phyloP scores from a whole-genome alignment of 2,113 vertebrate genomes.

The Channa argus region DNA sequence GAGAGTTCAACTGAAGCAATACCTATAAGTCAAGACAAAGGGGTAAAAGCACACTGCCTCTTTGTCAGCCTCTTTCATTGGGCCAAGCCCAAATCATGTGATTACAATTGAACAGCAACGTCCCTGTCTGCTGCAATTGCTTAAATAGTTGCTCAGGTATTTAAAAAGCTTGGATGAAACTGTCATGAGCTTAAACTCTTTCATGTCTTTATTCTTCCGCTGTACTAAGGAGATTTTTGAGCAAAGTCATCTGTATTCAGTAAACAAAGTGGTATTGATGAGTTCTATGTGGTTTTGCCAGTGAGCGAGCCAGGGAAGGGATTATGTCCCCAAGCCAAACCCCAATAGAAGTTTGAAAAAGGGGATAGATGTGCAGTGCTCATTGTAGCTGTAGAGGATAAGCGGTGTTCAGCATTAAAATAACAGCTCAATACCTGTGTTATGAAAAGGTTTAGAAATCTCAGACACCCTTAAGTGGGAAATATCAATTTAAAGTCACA shows the following conservation, averaged over 20 bases:
- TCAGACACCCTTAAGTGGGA: slow-evolving; percentile 27
- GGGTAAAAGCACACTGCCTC: slow-evolving; percentile 33
- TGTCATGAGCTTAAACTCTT: slow-evolving; percentile 55
- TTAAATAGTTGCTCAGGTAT: slow-evolving; percentile 68
- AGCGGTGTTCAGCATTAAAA: slow-evolving; percentile 73
- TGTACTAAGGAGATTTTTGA: slow-evolving; percentile 65
- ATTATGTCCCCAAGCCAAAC: slow-evolving; percentile 78
- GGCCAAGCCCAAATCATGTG: slow-evolving; percentile 50
- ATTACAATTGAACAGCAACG: slow-evolving; percentile 58
- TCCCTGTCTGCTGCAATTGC: slow-evolving; percentile 67
- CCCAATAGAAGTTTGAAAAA: slow-evolving; percentile 74
- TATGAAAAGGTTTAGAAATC: slow-evolving; percentile 57
- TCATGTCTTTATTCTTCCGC: slow-evolving; percentile 31
- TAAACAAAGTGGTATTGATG: slow-evolving; percentile 79
- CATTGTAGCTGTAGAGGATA: slow-evolving; percentile 69
- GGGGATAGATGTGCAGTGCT: slow-evolving; percentile 61
- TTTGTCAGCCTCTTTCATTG: slow-evolving; percentile 41
- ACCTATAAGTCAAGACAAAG: slow-evolving; percentile 63
- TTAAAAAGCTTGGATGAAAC: slow-evolving; percentile 65
- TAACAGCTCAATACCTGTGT: slow-evolving; percentile 69
- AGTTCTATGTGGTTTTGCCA: slow-evolving; percentile 72
- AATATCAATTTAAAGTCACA: slow-evolving; percentile 33
- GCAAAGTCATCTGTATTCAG: slow-evolving; percentile 72
- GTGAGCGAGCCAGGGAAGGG: slow-evolving; percentile 65
- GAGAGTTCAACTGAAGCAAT: slow-evolving; percentile 35